Percentiles rank a stretch among this genome's conserved stretches.
Evolutionary conservation across 2,888 invertebrate genomes (phyloP).

Genomic region (Sinotaia quadrata): DNA sequence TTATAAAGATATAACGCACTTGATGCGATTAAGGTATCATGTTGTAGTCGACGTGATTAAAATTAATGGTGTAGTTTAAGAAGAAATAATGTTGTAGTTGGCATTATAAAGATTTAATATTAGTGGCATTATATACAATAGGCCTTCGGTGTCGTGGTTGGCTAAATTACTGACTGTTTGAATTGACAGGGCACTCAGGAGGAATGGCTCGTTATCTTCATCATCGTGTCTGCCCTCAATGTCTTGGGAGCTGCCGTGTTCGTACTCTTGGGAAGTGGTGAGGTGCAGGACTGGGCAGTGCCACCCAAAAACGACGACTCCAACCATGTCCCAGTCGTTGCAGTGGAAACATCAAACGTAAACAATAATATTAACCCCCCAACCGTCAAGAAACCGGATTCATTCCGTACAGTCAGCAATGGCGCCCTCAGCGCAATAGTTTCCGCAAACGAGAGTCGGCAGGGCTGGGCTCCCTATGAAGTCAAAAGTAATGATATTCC

Average conservation of each 20-base stretch:
- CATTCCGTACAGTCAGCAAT: no score
- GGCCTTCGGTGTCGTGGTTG: not conserved
- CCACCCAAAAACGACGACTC: not conserved
- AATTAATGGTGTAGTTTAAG: no score
- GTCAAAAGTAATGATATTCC: no score
- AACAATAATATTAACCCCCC: not conserved
- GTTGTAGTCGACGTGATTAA: no score
- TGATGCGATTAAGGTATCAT: no score
- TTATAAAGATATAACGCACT: no score
- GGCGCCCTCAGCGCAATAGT: not conserved
- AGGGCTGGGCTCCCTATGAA: no score
- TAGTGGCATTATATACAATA: not conserved
- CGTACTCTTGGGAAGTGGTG: conserved; percentile 62
- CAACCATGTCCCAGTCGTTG: not conserved
- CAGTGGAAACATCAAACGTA: not conserved
- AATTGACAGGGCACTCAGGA: conserved; percentile 79
- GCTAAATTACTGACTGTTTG: not conserved
- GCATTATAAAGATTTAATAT: not conserved
- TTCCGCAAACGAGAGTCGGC: not conserved
- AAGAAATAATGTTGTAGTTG: no score
- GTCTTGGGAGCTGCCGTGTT: conserved; percentile 68
- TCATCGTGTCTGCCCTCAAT: conserved; percentile 80
- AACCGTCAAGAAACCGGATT: not conserved
- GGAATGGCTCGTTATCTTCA: conserved; percentile 89
- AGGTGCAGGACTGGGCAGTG: conserved; percentile 48